Conservation (phyloP, 2,797 vertebrate genomes). For the Scolopax rusticola region DNA sequence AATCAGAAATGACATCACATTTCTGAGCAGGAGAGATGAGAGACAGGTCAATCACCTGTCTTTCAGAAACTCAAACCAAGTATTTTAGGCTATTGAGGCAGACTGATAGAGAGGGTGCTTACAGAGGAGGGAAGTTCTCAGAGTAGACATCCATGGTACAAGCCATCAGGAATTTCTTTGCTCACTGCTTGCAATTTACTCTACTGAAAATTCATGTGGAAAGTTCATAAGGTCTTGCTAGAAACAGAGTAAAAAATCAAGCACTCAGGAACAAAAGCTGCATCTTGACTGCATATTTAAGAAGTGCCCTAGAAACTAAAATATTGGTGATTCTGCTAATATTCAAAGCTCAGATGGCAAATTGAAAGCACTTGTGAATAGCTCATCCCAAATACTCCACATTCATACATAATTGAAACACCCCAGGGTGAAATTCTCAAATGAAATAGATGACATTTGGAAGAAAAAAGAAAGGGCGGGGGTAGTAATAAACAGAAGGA, state of each 20-base stretch:
- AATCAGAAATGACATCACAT: neutral
- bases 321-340: neutral
- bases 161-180: neutral
- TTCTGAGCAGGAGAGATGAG: neutral
- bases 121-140: neutral
- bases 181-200: neutral
- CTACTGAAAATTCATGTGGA: neutral
- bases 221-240: neutral
- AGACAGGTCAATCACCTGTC: neutral
- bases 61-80: neutral
- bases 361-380: neutral
- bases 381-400: neutral
- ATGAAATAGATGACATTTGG: conserved; percentile 6
- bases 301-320: neutral
- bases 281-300: neutral
- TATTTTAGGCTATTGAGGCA: neutral
- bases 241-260: neutral
- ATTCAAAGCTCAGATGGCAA: neutral
- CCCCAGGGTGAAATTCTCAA: neutral
- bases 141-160: neutral
- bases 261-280: neutral
- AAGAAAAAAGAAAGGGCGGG: neutral
- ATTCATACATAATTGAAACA: conserved; percentile 26
- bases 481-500: neutral
- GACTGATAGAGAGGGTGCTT: neutral